These are phyloP conservation scores for Lates japonicus DNA, from an alignment of 2,797 vertebrate genomes.

Conservation along the genomic window DNA sequence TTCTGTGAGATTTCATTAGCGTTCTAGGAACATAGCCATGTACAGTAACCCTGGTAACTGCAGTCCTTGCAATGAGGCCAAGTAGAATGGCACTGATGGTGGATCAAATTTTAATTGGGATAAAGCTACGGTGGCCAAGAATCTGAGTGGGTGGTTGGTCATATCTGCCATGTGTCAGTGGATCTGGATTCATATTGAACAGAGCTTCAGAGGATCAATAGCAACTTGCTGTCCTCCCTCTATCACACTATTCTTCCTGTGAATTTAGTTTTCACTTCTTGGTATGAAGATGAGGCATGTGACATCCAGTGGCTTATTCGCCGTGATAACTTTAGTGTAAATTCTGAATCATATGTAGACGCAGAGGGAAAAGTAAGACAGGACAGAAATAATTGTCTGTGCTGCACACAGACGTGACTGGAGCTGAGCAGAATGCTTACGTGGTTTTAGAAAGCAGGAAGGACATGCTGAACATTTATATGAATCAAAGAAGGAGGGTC, in stretches of 20 bases:
- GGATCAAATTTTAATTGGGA: slow-evolving; percentile 53
- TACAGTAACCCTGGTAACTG: slow-evolving; percentile 60
- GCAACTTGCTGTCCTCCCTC: slow-evolving; percentile 14
- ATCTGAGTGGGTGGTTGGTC: slow-evolving; percentile 31
- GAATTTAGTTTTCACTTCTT: slow-evolving; percentile 44
- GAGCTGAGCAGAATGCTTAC: slow-evolving; percentile 43
- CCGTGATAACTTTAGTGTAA: slow-evolving; percentile 51
- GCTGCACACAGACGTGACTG: slow-evolving; percentile 35
- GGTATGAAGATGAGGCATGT: slow-evolving; percentile 26
- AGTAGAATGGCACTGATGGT: slow-evolving; percentile 21
- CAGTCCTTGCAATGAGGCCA: slow-evolving; percentile 20
- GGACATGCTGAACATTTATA: slow-evolving; percentile 59
- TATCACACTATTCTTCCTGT: slow-evolving; percentile 18
- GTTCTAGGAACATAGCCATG: slow-evolving; percentile 12
- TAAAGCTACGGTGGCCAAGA: slow-evolving; percentile 29
- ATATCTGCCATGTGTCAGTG: slow-evolving; percentile 51
- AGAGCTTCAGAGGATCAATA: slow-evolving; percentile 47
- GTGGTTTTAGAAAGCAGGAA: slow-evolving; percentile 49
- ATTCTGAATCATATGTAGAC: slow-evolving; percentile 54
- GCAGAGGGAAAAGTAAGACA: slow-evolving; percentile 3
- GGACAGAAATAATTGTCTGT: slow-evolving; percentile 6
- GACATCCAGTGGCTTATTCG: slow-evolving; percentile 38
- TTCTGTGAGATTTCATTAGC: slow-evolving; percentile 26
- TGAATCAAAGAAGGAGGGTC: slow-evolving; percentile 60
- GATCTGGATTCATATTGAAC: slow-evolving; percentile 42